Conservation (phyloP, 2,888 invertebrate species). For the Ophioninae sp. region DNA sequence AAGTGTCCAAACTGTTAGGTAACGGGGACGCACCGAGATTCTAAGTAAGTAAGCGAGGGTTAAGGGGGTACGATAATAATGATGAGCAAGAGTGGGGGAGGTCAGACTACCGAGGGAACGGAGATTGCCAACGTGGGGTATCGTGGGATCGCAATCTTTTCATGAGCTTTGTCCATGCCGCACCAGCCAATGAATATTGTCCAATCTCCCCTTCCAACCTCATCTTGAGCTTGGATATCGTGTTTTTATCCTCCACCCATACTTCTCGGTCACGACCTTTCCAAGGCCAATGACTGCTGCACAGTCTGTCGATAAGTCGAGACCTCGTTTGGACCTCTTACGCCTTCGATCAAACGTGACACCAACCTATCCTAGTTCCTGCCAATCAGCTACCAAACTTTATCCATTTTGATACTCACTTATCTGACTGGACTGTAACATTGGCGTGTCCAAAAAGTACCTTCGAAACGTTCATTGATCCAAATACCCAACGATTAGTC, state of each 20-base stretch:
- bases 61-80: conserved; percentile 57
- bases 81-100: conserved; percentile 34
- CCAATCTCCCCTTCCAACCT: background rate
- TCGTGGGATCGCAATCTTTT: conserved; percentile 59
- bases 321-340: background rate
- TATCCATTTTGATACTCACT: background rate
- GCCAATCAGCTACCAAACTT: background rate
- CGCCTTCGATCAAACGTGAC: background rate
- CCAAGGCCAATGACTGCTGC: conserved; percentile 20
- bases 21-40: conserved; percentile 59
- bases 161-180: conserved; percentile 36
- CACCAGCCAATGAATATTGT: background rate
- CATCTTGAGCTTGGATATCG: background rate
- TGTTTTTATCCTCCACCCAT: conserved; percentile 30
- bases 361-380: background rate
- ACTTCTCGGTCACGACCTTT: background rate
- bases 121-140: conserved; percentile 47
- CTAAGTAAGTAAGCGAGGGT: conserved; percentile 46
- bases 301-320: background rate
- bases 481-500: background rate
- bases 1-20: conserved; percentile 65
- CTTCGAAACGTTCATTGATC: background rate
- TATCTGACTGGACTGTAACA: background rate
- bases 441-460: background rate
- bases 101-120: conserved; percentile 40